Base-by-base conservation (phyloP, 2,113 vertebrate genomes). In the Electrona antarctica region DNA sequence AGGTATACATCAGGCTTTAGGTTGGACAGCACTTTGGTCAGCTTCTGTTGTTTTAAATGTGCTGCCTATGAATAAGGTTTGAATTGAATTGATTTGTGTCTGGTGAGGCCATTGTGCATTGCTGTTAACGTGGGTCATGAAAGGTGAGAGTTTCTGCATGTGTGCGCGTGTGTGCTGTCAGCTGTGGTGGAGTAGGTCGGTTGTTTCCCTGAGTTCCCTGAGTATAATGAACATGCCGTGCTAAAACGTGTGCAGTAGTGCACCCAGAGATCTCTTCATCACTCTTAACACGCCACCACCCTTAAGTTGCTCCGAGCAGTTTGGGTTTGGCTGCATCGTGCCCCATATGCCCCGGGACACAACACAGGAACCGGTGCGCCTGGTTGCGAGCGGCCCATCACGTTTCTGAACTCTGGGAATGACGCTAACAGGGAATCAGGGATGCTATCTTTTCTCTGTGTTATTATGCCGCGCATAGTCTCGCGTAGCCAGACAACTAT, bases 201-300 rank as follows among this genome's bases (percentile, higher is more conserved):
- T 69, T 55, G 33, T 41, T 41, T 6, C 33, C 33, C 21, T 21
- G 21, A 21, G 21, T 21, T 21, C 21, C 33, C 33, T 2, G 33
- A 41, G 33, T 41, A 41, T 41, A 41, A 41, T 41, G 33, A 41
- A 85, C 85, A 83, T 10, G 60, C 2, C 84, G 79, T 85, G 81
- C 77, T 28, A 60, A 41, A 58, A 66, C 50, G 51, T 64, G 21
- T 21, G 21, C 21, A 21, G 21, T 21, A 41, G 59, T 64, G 67
- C 48, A 41, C 70, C 64, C n/a, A 4, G 67, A 78, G 71, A 69
- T 9, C 33, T 41, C 21, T 49, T 52, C 62, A 10, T 46, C 3
- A 9, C 15, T 74, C 28, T 7, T 21, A 9, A 41, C 9, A 10
- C 14, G 2, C 56, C 21, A 8, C 29, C 13, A 57, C 41, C n/a